Conservation (phyloP, 2,797 vertebrate species). For the Anabas testudineus region DNA sequence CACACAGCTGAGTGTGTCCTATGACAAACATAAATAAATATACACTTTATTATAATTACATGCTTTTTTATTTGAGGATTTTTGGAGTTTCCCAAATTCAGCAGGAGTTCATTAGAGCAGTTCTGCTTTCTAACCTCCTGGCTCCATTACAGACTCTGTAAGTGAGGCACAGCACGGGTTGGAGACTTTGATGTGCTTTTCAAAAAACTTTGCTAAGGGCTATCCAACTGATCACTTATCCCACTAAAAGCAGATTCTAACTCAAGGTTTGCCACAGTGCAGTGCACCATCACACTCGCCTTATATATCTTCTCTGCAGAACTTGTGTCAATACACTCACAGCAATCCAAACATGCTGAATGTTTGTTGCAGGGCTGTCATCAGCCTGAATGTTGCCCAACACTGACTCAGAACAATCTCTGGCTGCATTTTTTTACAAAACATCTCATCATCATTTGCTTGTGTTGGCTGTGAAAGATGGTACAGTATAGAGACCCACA, state of each 20-base stretch:
- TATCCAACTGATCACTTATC: constrained; percentile 7
- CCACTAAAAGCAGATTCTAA: constrained; percentile 1
- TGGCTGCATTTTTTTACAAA: constrained; percentile 3
- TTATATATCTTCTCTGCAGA: neutral
- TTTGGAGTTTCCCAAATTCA: too few relatives aligned
- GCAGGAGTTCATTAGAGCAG: constrained; percentile 23
- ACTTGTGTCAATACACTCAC: neutral
- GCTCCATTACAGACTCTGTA: neutral
- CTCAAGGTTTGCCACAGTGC: neutral
- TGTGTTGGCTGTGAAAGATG: neutral
- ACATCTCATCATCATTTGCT: neutral
- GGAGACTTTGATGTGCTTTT: constrained; percentile 36
- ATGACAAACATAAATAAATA: neutral
- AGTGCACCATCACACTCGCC: neutral
- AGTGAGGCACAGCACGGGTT: constrained; percentile 3
- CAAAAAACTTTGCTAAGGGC: constrained; percentile 2
- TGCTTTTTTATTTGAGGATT: constrained; percentile 3
- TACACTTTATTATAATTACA: neutral
- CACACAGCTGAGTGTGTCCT: neutral
- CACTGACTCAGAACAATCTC: too few relatives aligned
- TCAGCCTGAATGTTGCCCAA: neutral
- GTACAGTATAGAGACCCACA: too few relatives aligned
- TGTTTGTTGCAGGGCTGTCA: neutral
- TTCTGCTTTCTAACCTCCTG: constrained; percentile 3
- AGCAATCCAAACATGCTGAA: neutral